Base-by-base conservation (phyloP, 2,113 vertebrate genomes). In the Oryzias melastigma region DNA sequence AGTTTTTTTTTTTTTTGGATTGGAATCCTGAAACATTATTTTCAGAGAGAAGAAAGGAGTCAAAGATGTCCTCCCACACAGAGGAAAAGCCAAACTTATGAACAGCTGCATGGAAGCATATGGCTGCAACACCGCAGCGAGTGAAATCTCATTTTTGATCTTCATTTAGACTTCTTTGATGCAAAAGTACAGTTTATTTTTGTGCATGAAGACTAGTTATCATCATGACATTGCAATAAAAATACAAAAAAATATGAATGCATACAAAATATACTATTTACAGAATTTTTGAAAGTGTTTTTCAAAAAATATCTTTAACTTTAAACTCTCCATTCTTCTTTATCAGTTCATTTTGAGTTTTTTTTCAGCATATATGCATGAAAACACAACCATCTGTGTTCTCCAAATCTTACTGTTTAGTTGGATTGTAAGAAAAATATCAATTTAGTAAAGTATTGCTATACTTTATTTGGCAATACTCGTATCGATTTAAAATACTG, bases 21-120 rank as follows among this genome's bases (percentile, higher is more conserved):
- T 57, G 68, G 43, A 75, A 72, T 48, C 65, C 74, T 62, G 54
- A 68, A 73, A 14, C 22, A 49, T 62, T 20, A 75, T 59, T 61
- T 81, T 74, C 62, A 65, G 51, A 64, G 20, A 52, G 65, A 71
- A 53, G 29, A 63, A 17, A 48, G 64, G 60, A 80, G 79, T 64
- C 72, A 80, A 72, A 78, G 59, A 75, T 55, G 27, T 47, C 76
- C 75, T 82, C 82, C 87, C 57, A 85, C 82, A 55, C 76, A 65
- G 19, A 65, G 19, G 17, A 55, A 65, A 24, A 71, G 24, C 19
- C 45, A 42, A 68, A 51, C 65, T 41, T 27, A n/a, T 24, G 41
- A 24, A 27, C 18, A 50, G 56, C 53, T 72, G 56, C 49, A 65
- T 61, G 52, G 35, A 19, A 54, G 22, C 59, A 65, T 57, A 54